phyloP scores from a whole-genome alignment of 2,113 vertebrate genomes.

The Anoura caudifer region DNA sequence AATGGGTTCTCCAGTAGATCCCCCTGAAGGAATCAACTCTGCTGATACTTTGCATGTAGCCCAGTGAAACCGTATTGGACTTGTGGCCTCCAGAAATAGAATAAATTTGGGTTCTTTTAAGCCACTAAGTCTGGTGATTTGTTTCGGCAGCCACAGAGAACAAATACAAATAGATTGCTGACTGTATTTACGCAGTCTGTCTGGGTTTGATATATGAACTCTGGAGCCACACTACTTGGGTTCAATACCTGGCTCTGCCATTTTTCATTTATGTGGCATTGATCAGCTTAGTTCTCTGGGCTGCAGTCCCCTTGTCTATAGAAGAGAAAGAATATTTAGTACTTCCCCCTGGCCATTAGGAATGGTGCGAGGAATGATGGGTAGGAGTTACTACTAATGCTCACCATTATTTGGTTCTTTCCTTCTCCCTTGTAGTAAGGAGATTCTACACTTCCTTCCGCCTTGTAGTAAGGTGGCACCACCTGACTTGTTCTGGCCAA shows the following conservation, averaged over 20 bases:
- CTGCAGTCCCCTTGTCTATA: not conserved
- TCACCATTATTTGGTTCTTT: not conserved
- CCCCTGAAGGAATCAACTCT: not conserved
- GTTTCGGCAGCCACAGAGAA: not conserved
- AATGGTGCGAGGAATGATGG: not conserved
- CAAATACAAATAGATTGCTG: not conserved
- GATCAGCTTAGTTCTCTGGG: not conserved
- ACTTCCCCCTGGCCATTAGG: not conserved
- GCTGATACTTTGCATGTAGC: not conserved
- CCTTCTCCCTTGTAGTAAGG: not conserved
- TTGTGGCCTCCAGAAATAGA: not conserved
- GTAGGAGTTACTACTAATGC: not conserved
- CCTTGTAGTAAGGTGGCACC: not conserved
- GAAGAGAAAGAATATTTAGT: not conserved
- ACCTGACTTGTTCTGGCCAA: not conserved
- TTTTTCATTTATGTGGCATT: not conserved
- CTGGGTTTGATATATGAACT: not conserved
- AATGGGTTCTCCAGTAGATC: not conserved
- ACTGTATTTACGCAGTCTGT: not conserved
- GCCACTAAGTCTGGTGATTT: not conserved
- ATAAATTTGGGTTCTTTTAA: not conserved
- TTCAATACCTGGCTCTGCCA: not conserved
- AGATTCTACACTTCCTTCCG: not conserved
- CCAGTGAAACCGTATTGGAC: not conserved
- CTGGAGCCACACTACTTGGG: not conserved